A percentile compares a stretch with the other conserved stretches of the same genome.
phyloP scores from a whole-genome alignment of 2,797 vertebrate genomes.

The Falco biarmicus region DNA sequence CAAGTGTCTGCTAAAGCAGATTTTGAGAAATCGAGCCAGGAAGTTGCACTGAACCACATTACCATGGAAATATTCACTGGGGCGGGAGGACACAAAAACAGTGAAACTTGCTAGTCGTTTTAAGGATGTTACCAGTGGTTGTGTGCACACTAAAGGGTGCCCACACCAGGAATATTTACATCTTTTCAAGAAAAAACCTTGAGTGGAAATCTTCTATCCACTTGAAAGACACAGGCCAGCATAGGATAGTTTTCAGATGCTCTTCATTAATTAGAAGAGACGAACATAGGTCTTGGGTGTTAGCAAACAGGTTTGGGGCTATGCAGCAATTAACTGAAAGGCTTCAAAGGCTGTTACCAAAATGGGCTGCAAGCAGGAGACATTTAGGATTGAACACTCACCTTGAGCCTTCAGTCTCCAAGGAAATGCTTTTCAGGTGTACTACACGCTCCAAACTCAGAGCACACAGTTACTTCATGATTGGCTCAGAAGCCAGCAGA shows the following conservation, averaged over 20 bases:
- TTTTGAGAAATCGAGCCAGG: constrained; percentile 41
- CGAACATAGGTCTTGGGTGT: not conserved
- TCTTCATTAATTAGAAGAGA: not conserved
- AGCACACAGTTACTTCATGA: fast-evolving
- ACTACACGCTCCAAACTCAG: not conserved
- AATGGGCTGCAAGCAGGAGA: not conserved
- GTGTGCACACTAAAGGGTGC: not conserved
- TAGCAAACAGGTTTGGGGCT: not conserved
- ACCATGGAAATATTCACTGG: constrained; percentile 20
- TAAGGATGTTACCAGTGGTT: not conserved
- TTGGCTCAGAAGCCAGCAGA: not conserved
- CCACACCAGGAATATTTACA: not conserved
- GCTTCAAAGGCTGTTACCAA: not conserved
- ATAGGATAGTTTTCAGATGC: not conserved
- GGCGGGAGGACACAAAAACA: not conserved
- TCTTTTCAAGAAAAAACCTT: not conserved
- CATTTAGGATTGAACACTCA: not conserved
- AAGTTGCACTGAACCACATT: constrained; percentile 9
- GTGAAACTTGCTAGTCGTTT: not conserved
- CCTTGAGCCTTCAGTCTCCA: not conserved
- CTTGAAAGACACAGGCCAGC: not conserved
- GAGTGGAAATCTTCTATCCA: not conserved
- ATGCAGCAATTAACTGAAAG: not conserved
- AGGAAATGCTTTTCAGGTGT: not conserved
- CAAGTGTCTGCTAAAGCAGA: not conserved